Base-by-base conservation (phyloP, 2,797 vertebrate species). In the Sebastiscus albofasciatus region DNA sequence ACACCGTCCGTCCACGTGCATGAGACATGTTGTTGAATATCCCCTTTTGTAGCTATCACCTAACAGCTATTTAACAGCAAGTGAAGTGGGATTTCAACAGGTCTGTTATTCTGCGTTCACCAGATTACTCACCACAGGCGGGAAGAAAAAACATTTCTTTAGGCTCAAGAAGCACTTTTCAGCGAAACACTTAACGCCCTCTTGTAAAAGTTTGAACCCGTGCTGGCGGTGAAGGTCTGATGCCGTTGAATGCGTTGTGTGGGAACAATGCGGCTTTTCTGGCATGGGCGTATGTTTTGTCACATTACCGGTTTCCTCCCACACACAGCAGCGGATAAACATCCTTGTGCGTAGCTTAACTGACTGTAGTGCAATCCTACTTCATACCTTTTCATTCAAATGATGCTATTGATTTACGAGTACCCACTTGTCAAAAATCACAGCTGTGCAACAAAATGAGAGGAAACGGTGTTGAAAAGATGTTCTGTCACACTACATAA, bases 281-380 rank as follows among this genome's bases (percentile, higher is more conserved):
- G 14, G n/a, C 2, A 22, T 31, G 69, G 66, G 56, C 61, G 36
- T 67, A n/a, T 3, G 8, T 76, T 75, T 82, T 75, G 64, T 72
- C 62, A 58, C 64, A 20, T 61, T 75, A 72, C 59, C 55, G 22
- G 56, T 33, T 81, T 77, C 58, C 46, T 61, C 80, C 77, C 6
- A 68, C 74, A 33, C 61, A 34, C 61, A 72, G 72, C 72, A 1
- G 64, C 54, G 58, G 49, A 79, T 71, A 68, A 83, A 73, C 67
- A 69, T 61, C 69, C 52, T 55, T 26, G 26, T 26, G 34, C 3
- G 4, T 16, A 18, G 18, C 52, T 55, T 72, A 22, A 72, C 14
- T 52, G 65, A 60, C 52, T 59, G 27, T 22, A 39, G 60, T 67
- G 33, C 13, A 65, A 26, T 39, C 54, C 10, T 9, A 22, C 20